These are phyloP conservation scores for Antheraea yamamai DNA, from an alignment of 2,888 invertebrate species.

Conservation along the genomic window DNA sequence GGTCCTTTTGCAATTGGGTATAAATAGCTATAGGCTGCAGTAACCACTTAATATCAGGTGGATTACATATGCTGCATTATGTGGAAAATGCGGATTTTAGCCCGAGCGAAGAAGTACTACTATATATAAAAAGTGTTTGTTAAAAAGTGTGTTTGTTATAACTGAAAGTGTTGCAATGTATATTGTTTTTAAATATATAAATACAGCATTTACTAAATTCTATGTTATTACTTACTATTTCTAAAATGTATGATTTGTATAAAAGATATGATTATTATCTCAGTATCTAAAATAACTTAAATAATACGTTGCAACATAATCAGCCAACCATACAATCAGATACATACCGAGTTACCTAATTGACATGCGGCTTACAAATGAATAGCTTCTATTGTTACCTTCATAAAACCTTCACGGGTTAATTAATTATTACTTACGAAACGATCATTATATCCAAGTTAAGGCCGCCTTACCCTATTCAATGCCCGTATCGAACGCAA, in stretches of 20 bases:
- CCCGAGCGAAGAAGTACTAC: too few species aligned
- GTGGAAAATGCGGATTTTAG: too few species aligned
- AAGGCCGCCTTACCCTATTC: constrained; percentile 63
- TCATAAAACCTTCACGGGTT: constrained; percentile 60
- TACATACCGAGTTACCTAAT: constrained; percentile 33
- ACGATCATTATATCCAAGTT: constrained; percentile 55
- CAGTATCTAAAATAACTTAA: background rate
- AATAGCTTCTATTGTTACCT: constrained; percentile 43
- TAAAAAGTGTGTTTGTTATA: too few species aligned
- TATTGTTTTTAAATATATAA: too few species aligned
- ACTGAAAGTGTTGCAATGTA: too few species aligned
- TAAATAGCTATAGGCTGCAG: too few species aligned
- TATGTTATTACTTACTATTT: too few species aligned
- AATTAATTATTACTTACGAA: constrained; percentile 63
- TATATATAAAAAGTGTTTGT: too few species aligned
- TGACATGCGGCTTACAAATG: constrained; percentile 40
- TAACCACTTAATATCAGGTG: too few species aligned
- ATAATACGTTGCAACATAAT: background rate
- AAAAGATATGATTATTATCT: background rate
- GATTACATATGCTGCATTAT: too few species aligned
- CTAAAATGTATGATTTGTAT: background rate
- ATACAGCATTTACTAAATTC: too few species aligned
- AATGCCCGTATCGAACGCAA: constrained; percentile 63
- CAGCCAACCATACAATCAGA: constrained; percentile 19
- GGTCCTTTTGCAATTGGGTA: too few species aligned